phyloP scores from a whole-genome alignment of 1,140 invertebrate genomes.

The Drosophila paulistorum region DNA sequence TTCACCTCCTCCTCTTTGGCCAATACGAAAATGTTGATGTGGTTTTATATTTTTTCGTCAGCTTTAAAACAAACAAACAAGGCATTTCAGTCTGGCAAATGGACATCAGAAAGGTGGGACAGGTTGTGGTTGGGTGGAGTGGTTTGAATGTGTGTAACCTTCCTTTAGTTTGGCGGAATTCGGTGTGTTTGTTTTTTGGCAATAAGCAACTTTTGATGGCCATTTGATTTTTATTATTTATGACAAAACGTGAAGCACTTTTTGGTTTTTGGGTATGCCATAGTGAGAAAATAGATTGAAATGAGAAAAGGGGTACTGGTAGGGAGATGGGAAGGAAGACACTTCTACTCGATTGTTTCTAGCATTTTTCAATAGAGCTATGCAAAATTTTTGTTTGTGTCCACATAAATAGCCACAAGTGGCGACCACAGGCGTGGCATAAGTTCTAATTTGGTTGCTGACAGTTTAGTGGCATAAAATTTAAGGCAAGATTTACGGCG shows the following conservation, averaged over 20 bases:
- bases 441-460: slow-evolving; percentile 74
- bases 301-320: not conserved
- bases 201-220: slow-evolving; percentile 67
- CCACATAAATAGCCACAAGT: slow-evolving; percentile 65
- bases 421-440: slow-evolving; percentile 51
- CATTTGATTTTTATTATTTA: slow-evolving; percentile 80
- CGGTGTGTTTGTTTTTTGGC: slow-evolving; percentile 54
- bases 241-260: slow-evolving; percentile 77
- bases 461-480: slow-evolving; percentile 68
- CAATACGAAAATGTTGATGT: slow-evolving; percentile 77
- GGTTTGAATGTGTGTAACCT: slow-evolving; percentile 51
- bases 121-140: slow-evolving; percentile 28
- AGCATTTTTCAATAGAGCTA: slow-evolving; percentile 47
- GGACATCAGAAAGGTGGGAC: slow-evolving; percentile 69
- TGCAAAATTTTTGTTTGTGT: slow-evolving; percentile 32
- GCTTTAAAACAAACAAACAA: slow-evolving; percentile 74
- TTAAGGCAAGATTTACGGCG: slow-evolving; percentile 68
- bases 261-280: slow-evolving; percentile 43
- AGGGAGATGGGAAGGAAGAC: slow-evolving; percentile 3
- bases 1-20: slow-evolving; percentile 16
- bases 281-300: not conserved
- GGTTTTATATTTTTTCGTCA: slow-evolving; percentile 67
- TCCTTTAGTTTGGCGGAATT: slow-evolving; percentile 45
- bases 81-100: slow-evolving; percentile 74
- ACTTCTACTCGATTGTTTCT: slow-evolving; percentile 62